Evolutionary conservation across 2,113 vertebrate species (phyloP), one percentile per base, ranked within the genome.

Genomic region (Epinephelus moara): DNA sequence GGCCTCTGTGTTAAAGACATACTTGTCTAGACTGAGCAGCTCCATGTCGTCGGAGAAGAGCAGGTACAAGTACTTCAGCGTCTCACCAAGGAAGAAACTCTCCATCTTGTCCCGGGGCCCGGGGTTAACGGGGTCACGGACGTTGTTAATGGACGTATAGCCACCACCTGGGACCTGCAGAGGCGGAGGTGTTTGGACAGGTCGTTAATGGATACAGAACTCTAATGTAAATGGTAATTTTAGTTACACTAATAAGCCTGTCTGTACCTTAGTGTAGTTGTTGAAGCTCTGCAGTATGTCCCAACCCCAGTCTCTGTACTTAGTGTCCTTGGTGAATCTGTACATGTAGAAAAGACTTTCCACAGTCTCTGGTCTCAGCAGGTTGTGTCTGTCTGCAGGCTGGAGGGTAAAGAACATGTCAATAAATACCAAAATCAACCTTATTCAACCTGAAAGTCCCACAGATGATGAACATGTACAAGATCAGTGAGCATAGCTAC

Each of bases 81-180:
- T 99, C 93, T 99, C 98, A 0, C 98, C 98, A 56, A 99, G 95
- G 84, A 99, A 99, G 94, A 99, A 99, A 79, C 98, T 99, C 94
- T 99, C 98, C 98, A 99, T 99, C 92, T 99, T 99, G 95, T 99
- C 98, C 68, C 97, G 90, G 21, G 98, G 98, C 67, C 96, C 96
- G 0, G 97, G 97, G 85, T 95, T 96, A 2, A 80, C 87, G 0
- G 96, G 94, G 84, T 96, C 96, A 52, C 96, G 96, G 27, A 99
- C 98, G 0, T 99, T 99, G 95, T 96, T 97, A 75, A 99, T 99
- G 80, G 98, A 99, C 0, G 98, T 97, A 80, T 97, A 99, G 75
- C 98, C 98, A 0, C 98, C 98, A 0, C 93, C 94, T 18, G 95
- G 75, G 17, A 99, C 97, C 98, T 98, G 94, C 5, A 6, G 40